Evolutionary conservation across 2,797 vertebrate genomes (phyloP).

Genomic region (Geotrypetes seraphini): DNA sequence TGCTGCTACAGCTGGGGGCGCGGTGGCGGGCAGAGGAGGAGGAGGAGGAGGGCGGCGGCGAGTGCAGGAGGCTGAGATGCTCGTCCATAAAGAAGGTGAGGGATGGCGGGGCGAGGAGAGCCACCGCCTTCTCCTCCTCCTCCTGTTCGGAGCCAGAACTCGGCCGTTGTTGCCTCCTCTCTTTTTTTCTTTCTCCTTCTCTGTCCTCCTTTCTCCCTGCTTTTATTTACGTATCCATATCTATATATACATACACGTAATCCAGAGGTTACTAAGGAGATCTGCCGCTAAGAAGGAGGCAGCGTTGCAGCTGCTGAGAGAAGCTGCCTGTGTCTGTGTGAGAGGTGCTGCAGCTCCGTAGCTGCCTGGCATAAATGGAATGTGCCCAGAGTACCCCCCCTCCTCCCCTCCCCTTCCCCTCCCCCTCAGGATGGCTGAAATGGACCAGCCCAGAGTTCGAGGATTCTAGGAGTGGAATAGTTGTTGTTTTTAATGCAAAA

Average conservation of each 20-base stretch:
- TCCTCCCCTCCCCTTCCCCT: conserved; percentile 28
- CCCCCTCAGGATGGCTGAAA: conserved; percentile 20
- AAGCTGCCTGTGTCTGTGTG: no score
- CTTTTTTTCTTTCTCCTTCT: conserved; percentile 13
- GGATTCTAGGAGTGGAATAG: no score
- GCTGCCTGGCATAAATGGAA: no score
- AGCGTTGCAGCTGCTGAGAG: no score
- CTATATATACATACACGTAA: no score
- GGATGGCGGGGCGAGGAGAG: conserved; percentile 49
- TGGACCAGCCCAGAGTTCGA: neutral
- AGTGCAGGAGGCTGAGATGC: conserved; percentile 62
- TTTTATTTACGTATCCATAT: no score
- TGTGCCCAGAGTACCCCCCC: conserved; percentile 13
- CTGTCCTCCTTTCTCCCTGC: neutral
- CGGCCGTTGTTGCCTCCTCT: no score
- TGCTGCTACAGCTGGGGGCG: conserved; percentile 43
- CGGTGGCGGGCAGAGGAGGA: conserved; percentile 19
- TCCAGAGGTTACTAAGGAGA: no score
- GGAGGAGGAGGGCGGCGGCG: conserved; percentile 61
- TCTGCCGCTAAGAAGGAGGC: no score
- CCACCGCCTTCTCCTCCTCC: conserved; percentile 27
- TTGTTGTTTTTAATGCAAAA: neutral
- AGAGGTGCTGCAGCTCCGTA: no score
- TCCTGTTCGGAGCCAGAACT: no score
- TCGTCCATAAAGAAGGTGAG: conserved; percentile 76